phyloP scores from a whole-genome alignment of 2,113 vertebrate species.

The Carassius carassius region DNA sequence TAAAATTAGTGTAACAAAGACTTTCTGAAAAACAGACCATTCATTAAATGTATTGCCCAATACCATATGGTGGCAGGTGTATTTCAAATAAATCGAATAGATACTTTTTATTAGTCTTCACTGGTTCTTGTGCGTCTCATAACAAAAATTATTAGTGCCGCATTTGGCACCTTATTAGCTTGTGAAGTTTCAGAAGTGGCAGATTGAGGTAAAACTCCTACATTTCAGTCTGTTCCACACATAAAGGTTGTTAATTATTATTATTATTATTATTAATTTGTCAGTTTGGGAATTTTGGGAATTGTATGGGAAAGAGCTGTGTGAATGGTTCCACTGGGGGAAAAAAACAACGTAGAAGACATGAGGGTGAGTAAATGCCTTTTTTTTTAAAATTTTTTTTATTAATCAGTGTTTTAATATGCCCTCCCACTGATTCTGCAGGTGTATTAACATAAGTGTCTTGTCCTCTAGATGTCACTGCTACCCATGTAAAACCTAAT shows the following conservation, averaged over 20 bases:
- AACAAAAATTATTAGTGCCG: neutral
- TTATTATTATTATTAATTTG: neutral
- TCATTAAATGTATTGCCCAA: neutral
- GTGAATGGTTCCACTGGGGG: too few relatives aligned
- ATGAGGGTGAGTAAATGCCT: too few relatives aligned
- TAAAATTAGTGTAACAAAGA: neutral
- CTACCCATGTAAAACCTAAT: slow-evolving; percentile 10
- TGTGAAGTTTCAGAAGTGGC: neutral
- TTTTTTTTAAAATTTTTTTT: neutral
- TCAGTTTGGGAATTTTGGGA: too few relatives aligned
- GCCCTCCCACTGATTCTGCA: neutral
- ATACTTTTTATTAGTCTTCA: too few relatives aligned
- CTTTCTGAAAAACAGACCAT: neutral
- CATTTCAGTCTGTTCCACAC: neutral
- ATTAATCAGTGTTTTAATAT: neutral
- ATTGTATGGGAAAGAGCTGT: too few relatives aligned
- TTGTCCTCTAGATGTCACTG: slow-evolving; percentile 55
- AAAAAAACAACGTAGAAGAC: too few relatives aligned
- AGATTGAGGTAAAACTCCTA: neutral
- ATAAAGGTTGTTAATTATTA: too few relatives aligned
- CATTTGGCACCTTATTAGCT: neutral
- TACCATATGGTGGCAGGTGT: neutral
- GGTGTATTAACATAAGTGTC: neutral
- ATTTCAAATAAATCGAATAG: too few relatives aligned
- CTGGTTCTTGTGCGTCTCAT: neutral